Evolutionary conservation across 2,888 invertebrate species (phyloP).

Genomic region (Cyaniris semiargus): DNA sequence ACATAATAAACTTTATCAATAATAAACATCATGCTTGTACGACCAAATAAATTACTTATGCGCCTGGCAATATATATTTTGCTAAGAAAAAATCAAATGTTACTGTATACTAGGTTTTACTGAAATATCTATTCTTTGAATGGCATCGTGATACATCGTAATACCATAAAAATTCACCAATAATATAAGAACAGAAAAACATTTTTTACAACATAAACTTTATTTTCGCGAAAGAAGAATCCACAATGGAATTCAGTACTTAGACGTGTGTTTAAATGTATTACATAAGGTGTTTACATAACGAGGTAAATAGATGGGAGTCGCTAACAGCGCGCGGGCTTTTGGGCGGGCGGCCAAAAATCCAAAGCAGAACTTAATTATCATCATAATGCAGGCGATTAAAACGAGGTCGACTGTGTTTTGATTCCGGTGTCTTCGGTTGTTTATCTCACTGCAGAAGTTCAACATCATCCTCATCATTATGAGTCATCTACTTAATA

Average conservation of each 20-base stretch:
- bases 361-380: slow-evolving; percentile 31
- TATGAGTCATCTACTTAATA: no score
- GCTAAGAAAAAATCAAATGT: no score
- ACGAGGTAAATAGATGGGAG: slow-evolving; percentile 9
- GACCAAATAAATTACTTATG: no score
- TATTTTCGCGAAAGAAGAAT: not conserved
- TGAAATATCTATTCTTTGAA: no score
- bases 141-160: no score
- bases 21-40: no score
- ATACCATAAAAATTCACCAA: no score
- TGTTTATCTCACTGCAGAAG: not conserved
- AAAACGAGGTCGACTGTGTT: slow-evolving; percentile 24
- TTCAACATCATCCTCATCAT: not conserved
- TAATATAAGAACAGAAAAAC: no score
- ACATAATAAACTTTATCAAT: no score
- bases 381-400: slow-evolving; percentile 29
- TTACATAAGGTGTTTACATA: slow-evolving; percentile 25
- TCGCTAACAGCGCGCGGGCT: not conserved
- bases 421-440: slow-evolving; percentile 19
- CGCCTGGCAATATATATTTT: no score
- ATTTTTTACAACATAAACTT: not conserved
- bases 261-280: slow-evolving; percentile 3
- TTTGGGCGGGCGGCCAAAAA: slow-evolving; percentile 32
- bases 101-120: no score
- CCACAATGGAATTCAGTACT: not conserved